A percentile compares a stretch with the other conserved stretches of the same genome.
These are phyloP conservation scores for Drosophila lowei DNA, from an alignment of 1,140 invertebrate species.

Conservation along the genomic window DNA sequence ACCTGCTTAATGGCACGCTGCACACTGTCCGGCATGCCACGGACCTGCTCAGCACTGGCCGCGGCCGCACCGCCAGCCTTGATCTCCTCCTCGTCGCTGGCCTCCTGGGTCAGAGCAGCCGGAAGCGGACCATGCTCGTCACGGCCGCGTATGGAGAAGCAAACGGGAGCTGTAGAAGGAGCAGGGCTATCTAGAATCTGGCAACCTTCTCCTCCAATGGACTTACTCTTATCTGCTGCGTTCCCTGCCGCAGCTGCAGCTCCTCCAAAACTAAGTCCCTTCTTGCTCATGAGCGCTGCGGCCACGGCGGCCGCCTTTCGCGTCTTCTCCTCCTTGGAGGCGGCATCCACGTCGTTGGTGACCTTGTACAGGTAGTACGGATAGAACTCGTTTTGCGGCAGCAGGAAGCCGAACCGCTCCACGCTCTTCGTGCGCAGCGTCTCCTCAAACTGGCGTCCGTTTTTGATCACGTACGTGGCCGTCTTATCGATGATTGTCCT, in stretches of 20 bases:
- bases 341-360: conserved; percentile 72
- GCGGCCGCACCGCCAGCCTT: conserved; percentile 83
- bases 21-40: conserved; percentile 72
- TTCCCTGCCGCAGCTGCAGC: conserved; percentile 12
- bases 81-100: conserved; percentile 85
- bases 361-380: conserved; percentile 89
- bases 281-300: conserved; percentile 72
- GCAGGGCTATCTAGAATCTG: not conserved
- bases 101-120: conserved; percentile 89
- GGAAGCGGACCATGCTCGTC: conserved; percentile 89
- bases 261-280: conserved; percentile 53
- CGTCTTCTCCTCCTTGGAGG: conserved; percentile 78
- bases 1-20: conserved; percentile 79
- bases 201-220: not conserved
- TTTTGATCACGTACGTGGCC: conserved; percentile 96
- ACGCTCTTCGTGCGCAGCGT: conserved; percentile 94
- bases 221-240: conserved; percentile 39
- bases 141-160: conserved; percentile 91
- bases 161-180: conserved; percentile 86
- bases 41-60: conserved; percentile 53
- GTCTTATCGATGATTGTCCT: conserved; percentile 97
- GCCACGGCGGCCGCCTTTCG: conserved; percentile 67
- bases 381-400: conserved; percentile 89
- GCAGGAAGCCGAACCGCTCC: conserved; percentile 91
- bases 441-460: conserved; percentile 95